A percentile compares a stretch with the other conserved stretches of the same genome.
Evolutionary conservation across 2,797 vertebrate genomes (phyloP).

Genomic region (Rallus crepitans): DNA sequence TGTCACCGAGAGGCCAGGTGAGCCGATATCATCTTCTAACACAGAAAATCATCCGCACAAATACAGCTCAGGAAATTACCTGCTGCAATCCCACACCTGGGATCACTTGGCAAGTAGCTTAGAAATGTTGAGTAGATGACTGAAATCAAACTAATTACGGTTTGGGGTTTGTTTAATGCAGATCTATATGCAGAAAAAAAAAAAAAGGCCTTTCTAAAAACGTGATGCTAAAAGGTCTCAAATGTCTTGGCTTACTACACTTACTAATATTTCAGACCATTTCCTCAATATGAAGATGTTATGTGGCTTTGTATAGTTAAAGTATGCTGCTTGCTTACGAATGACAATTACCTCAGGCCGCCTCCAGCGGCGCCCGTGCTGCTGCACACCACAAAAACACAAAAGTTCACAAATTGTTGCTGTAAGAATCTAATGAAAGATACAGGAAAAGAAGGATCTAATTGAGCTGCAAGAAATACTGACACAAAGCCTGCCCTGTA

Average conservation of each 20-base stretch:
- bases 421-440: neutral
- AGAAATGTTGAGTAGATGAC: constrained; percentile 72
- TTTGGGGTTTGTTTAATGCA: constrained; percentile 9
- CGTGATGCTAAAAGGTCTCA: neutral
- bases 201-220: neutral
- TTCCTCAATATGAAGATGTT: neutral
- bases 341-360: neutral
- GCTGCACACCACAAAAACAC: rapidly evolving
- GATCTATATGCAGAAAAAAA: constrained; percentile 10
- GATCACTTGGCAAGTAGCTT: constrained; percentile 74
- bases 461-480: neutral
- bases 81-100: constrained; percentile 91
- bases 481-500: rapidly evolving
- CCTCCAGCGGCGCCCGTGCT: rapidly evolving
- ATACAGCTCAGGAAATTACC: constrained; percentile 91
- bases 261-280: neutral
- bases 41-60: constrained; percentile 86
- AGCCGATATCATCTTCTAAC: constrained; percentile 91
- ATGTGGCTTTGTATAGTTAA: neutral
- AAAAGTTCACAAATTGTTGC: neutral
- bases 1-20: constrained; percentile 92
- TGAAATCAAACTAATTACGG: constrained; percentile 51
- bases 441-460: neutral
- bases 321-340: neutral
- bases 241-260: neutral